Evolutionary conservation across 2,113 vertebrate species (phyloP).

Genomic region (Marcusenius ussheri): DNA sequence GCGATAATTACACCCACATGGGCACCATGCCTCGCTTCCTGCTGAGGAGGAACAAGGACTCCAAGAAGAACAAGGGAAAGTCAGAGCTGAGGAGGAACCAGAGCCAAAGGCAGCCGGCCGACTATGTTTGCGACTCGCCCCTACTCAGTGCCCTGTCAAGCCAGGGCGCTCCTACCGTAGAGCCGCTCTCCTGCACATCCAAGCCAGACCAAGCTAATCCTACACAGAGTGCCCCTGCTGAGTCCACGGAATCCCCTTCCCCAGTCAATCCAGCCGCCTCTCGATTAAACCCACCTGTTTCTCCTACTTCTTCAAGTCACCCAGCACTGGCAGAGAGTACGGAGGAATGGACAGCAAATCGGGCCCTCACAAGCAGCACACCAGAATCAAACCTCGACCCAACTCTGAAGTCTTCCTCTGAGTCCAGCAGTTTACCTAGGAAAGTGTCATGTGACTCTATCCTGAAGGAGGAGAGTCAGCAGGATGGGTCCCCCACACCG

Average conservation of each 20-base stretch:
- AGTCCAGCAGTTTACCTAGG: neutral
- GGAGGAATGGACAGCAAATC: neutral
- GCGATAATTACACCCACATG: conserved; percentile 76
- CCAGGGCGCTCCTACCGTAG: neutral
- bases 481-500: neutral
- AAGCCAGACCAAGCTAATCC: neutral
- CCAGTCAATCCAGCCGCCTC: neutral
- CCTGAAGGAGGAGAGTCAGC: neutral
- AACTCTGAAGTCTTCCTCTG: neutral
- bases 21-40: conserved; percentile 73
- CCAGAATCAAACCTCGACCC: neutral
- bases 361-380: neutral
- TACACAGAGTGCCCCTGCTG: neutral
- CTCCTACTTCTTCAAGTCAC: neutral
- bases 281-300: neutral
- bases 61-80: neutral
- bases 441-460: neutral
- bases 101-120: conserved; percentile 36
- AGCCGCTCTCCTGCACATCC: neutral
- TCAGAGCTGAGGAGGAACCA: conserved; percentile 38
- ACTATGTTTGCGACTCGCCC: conserved; percentile 20
- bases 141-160: conserved; percentile 13
- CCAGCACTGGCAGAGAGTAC: neutral
- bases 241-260: neutral
- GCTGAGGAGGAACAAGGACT: conserved; percentile 42